Base-by-base conservation (phyloP, 2,888 invertebrate species). In the Agonopterix subpropinquella region DNA sequence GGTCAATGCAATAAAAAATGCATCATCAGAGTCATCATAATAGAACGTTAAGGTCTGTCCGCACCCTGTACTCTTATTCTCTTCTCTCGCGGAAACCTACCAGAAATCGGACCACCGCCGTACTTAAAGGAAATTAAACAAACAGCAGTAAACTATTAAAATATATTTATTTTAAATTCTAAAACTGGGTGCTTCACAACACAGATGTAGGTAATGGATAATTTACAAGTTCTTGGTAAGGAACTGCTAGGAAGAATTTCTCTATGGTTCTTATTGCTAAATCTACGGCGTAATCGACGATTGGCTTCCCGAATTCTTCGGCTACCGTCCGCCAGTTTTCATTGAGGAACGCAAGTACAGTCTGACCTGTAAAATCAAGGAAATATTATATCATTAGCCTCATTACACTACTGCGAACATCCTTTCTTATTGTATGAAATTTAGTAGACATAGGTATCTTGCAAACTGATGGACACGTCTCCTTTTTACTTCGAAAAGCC, bases 281-380 rank as follows among this genome's bases (percentile, higher is more conserved):
- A 0, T 83, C 84, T 2, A 85, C 83, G 1, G 85, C 74, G 48
- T 86, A 86, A 52, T 88, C 87, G 1, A 87, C 77, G 1, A 88
- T 76, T 0, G 87, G 88, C 54, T 84, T 84, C 1, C 88, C 88
- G 10, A 88, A 88, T 55, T 87, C 87, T 50, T 80, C 77, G 0
- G 83, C 77, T 0, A 87, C 80, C 1, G 69, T 67, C 45, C 63
- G 68, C 88, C 88, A 86, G 53, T 87, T 84, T 7, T 83, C 78
- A 49, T 88, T 88, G 0, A 88, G 59, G 59, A 88, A 87, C 8
- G 44, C 42, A 36, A 86, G 55, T 0, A 87, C 85, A 36, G 87
- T 74, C 1, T 61, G 51, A 72, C 88, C 88, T 87, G 70, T 2
- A 73, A 76, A 49, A 49, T 28, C 5, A 28, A 28, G 18, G 18